Base-by-base conservation (phyloP, 2,113 vertebrate genomes). In the Nycticorax nycticorax region DNA sequence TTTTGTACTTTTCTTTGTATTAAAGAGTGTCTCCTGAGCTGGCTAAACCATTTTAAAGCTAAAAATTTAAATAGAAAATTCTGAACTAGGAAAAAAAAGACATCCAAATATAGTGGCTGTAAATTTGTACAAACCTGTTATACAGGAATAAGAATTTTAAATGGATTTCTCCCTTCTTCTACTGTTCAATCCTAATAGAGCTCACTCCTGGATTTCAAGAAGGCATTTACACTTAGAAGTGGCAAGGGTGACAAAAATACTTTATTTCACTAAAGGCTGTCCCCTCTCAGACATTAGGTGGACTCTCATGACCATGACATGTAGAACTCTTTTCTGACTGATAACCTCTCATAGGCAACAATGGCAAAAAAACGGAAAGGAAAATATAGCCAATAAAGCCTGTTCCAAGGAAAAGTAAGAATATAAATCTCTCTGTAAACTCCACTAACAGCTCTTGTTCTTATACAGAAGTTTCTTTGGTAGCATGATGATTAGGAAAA, bases 1-100 rank as follows among this genome's bases (percentile, higher is more conserved):
- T 94, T 94, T 83, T 52, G 18, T 64, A 71, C 48, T 63, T 94
- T 87, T 93, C 81, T 96, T 95, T 97, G 63, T 95, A 90, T 94
- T 95, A 96, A 92, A 92, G 88, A 43, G 50, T 76, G 64, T 87
- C 68, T 96, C 39, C 76, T 3, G 15, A 77, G 64, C 60, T 75
- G 73, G 52, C 16, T 87, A 89, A 94, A 81, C 19, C 22, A 91
- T 78, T 82, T 93, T 67, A 76, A 89, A 92, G 53, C 3, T 64
- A 59, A 84, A 94, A 94, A 91, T 87, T 91, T 89, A 68, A 96
- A 93, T 62, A 82, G 43, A 80, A 94, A 81, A 89, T 84, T 84
- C 89, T 41, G 50, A 87, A 78, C 21, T 43, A 24, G 24, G 11
- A 41, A 39, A 37, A 39, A n/a, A 83, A 80, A 56, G 22, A 30